Evolutionary conservation across 2,797 vertebrate species (phyloP).

Genomic region (Limosa lapponica): DNA sequence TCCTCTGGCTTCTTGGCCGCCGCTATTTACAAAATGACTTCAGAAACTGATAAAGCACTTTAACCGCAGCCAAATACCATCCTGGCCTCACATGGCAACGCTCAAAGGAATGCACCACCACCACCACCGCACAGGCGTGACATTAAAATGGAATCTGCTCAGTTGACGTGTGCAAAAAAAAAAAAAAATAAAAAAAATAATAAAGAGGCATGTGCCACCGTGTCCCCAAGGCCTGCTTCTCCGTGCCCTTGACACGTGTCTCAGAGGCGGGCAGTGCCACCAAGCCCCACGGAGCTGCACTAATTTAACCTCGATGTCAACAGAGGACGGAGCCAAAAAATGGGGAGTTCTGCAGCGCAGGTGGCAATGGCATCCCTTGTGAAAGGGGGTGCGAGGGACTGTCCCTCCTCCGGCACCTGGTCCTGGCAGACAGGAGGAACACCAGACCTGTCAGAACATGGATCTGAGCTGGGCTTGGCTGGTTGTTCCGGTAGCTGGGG

Average conservation of each 20-base stretch:
- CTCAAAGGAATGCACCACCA: not conserved
- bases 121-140: not conserved
- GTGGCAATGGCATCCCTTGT: rapidly evolving
- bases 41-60: slow-evolving; percentile 31
- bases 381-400: not conserved
- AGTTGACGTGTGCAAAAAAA: not conserved
- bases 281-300: not conserved
- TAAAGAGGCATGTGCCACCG: not conserved
- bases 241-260: slow-evolving; percentile 27
- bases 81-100: slow-evolving; percentile 40
- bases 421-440: not conserved
- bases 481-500: not conserved
- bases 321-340: not conserved
- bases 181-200: not conserved
- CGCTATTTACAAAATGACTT: slow-evolving; percentile 36
- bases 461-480: not conserved
- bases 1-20: not conserved
- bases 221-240: not conserved
- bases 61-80: not conserved
- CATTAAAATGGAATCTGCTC: slow-evolving; percentile 42
- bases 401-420: not conserved
- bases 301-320: not conserved
- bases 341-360: rapidly evolving
- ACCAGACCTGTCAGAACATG: not conserved
- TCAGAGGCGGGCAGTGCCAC: not conserved